phyloP scores from a whole-genome alignment of 1,140 invertebrate genomes.

The Episyrphus balteatus region DNA sequence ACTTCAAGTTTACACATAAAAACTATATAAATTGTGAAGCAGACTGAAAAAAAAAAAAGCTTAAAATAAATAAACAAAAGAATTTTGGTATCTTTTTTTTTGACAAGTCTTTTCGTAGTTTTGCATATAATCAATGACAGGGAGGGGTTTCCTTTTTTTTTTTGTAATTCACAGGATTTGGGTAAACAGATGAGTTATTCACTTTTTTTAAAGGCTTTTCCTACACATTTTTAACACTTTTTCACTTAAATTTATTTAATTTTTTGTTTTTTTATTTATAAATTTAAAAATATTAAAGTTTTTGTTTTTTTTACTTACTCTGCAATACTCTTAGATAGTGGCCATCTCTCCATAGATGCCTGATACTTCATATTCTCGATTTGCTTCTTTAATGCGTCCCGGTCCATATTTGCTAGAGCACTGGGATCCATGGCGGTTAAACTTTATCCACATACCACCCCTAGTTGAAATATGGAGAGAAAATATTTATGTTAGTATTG shows the following conservation, averaged over 20 bases:
- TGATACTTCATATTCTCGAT: slow-evolving; percentile 96
- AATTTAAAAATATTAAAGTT: slow-evolving; percentile 1
- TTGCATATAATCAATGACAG: no score
- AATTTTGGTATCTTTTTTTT: no score
- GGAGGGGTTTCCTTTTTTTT: no score
- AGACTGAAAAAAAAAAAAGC: no score
- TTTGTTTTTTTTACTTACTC: slow-evolving; percentile 62
- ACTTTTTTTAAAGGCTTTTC: no score
- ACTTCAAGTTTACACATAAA: no score
- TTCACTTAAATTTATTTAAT: neutral
- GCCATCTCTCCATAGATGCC: slow-evolving; percentile 90
- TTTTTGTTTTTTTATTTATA: slow-evolving; percentile 3
- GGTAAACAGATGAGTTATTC: no score
- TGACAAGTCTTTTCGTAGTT: no score
- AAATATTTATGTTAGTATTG: no score
- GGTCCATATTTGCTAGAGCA: slow-evolving; percentile 88
- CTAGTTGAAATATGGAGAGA: slow-evolving; percentile 5
- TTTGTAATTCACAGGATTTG: no score
- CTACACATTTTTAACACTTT: neutral
- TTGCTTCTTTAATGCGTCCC: slow-evolving; percentile 92
- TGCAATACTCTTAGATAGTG: slow-evolving; percentile 82
- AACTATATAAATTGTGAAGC: no score
- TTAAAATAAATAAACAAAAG: no score
- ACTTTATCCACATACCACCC: slow-evolving; percentile 38
- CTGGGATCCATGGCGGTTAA: slow-evolving; percentile 69